These are phyloP conservation scores for Zaprionus nigranus DNA, from an alignment of 1,140 invertebrate species.

Conservation along the genomic window DNA sequence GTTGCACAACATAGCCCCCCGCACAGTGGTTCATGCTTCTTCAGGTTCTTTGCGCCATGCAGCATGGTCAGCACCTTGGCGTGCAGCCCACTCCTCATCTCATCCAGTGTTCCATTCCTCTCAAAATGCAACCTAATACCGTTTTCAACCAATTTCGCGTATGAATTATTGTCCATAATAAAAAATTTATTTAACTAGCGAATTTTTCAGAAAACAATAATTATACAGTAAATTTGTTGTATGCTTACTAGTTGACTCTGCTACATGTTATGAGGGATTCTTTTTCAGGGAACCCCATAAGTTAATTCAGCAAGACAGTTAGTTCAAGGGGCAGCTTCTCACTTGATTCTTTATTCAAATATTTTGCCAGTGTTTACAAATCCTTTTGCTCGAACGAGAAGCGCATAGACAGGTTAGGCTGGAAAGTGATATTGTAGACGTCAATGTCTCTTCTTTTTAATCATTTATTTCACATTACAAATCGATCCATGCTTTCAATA, in stretches of 20 bases:
- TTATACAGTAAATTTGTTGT: conserved; percentile 23
- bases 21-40: conserved; percentile 18
- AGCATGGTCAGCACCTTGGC: conserved; percentile 53
- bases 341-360: neutral
- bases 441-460: too few species aligned
- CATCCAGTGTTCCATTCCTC: conserved; percentile 44
- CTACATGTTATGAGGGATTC: neutral
- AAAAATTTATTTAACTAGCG: conserved; percentile 14
- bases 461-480: too few species aligned
- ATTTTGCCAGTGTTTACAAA: too few species aligned
- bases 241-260: conserved; percentile 14
- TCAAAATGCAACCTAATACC: conserved; percentile 50
- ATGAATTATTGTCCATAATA: conserved; percentile 22
- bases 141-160: conserved; percentile 42
- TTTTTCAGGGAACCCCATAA: neutral
- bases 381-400: too few species aligned
- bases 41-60: conserved; percentile 17
- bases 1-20: conserved; percentile 11
- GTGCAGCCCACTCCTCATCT: conserved; percentile 56
- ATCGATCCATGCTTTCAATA: too few species aligned
- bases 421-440: too few species aligned
- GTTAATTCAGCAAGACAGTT: neutral
- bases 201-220: conserved; percentile 13
- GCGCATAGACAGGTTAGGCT: too few species aligned
- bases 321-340: neutral